Evolutionary conservation across 2,888 invertebrate species (phyloP), one percentile per base, ranked within the genome.

Genomic region (Nipponacmea schrenckii): DNA sequence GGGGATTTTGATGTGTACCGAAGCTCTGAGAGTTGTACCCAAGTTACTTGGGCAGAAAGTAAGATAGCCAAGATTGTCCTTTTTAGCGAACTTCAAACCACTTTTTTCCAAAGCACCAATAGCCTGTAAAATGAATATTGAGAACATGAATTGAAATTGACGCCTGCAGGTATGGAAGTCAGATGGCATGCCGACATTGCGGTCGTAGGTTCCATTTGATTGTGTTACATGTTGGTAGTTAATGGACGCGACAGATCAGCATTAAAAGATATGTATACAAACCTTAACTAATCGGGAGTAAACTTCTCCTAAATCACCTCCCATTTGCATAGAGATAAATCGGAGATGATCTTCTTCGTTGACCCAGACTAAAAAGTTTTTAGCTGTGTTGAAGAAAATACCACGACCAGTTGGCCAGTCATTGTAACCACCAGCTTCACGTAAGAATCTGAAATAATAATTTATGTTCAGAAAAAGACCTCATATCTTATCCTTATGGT

Each of bases 11-110:
- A 96, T 90, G 93, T 98, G 98, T 87, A 98, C 98, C 70, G 97
- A 97, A 72, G 97, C 98, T 84, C 98, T 95, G 84, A 98, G 95
- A 74, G 95, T 94, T 68, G 95, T 94, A 24, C 97, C 97, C 69
- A 97, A 90, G 77, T 93, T 93, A n/a, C 94, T 93, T 0, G 97
- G 97, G 79, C 97, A 92, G 17, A 95, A 93, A 2, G 95, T 93
- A 50, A 97, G 89, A 87, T 93, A 94, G 0, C 97, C 97, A 8
- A 96, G 91, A 69, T 93, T 92, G 10, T 92, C 91, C 85, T 95
- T 93, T 85, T 93, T 92, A 73, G 92, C 92, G 87, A 95, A 96
- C 45, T 74, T 77, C 75, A 85, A 74, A 71, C 56, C 56, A 24
- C 79, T 82, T 64, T 82, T 83, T 63, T 84, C 84, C 65, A 86